These are phyloP conservation scores for Dendrolimus kikuchii DNA, from an alignment of 1,140 invertebrate species.

Conservation along the genomic window DNA sequence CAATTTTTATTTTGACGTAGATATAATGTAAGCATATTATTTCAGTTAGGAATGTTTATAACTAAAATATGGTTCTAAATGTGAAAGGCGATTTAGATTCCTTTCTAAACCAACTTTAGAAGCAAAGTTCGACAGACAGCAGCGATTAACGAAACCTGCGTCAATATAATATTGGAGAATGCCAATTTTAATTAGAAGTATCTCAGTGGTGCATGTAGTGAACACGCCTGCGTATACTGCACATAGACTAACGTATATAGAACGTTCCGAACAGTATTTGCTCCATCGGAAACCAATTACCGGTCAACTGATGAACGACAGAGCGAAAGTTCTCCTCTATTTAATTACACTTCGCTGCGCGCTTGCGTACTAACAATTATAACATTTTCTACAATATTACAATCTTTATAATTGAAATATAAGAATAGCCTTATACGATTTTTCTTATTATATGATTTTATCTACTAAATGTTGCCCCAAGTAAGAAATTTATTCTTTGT, in stretches of 20 bases:
- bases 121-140: too few species aligned
- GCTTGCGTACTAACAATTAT: slow-evolving; percentile 26
- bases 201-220: slow-evolving; percentile 22
- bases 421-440: slow-evolving; percentile 1
- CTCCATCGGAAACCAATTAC: slow-evolving; percentile 52
- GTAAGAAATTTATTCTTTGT: too few species aligned
- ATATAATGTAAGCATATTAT: too few species aligned
- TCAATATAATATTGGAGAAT: background rate
- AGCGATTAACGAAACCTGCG: too few species aligned
- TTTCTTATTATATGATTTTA: too few species aligned
- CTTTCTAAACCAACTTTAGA: too few species aligned
- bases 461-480: too few species aligned
- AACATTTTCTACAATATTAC: slow-evolving; percentile 27
- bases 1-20: too few species aligned
- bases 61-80: too few species aligned
- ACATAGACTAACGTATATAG: slow-evolving; percentile 1
- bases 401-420: slow-evolving; percentile 18
- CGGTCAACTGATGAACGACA: slow-evolving; percentile 46
- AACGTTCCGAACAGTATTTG: slow-evolving; percentile 27
- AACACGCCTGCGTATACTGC: slow-evolving; percentile 6
- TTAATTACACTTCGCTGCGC: slow-evolving; percentile 37
- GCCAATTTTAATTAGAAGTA: slow-evolving; percentile 53
- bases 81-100: too few species aligned
- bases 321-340: slow-evolving; percentile 43
- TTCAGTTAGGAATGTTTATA: too few species aligned